Percentiles rank a stretch among this genome's conserved stretches.
Conservation (phyloP, 2,797 vertebrate species). For the Argya squamiceps region DNA sequence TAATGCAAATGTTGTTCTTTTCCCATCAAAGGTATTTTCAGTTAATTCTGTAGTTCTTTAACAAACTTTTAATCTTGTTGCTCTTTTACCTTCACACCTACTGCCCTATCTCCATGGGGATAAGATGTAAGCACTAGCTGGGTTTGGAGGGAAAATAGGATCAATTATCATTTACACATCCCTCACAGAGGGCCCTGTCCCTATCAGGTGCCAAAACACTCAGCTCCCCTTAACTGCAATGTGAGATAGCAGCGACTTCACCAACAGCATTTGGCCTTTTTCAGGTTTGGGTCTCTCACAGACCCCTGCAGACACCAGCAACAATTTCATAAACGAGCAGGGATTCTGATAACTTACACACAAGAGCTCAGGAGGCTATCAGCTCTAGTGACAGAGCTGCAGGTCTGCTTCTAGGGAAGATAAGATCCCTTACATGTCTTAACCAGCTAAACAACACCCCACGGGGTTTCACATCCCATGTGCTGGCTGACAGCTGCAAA, state of each 20-base stretch:
- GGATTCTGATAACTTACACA: not conserved
- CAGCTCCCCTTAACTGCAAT: not conserved
- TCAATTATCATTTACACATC: not conserved
- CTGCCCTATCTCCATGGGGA: not conserved
- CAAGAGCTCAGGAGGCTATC: not conserved
- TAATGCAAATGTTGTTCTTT: not conserved
- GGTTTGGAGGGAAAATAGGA: not conserved
- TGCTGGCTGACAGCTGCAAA: not conserved
- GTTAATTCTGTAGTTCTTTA: not conserved
- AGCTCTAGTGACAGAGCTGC: not conserved
- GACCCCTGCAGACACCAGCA: not conserved
- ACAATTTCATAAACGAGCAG: not conserved
- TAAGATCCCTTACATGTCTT: not conserved
- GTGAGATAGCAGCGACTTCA: rapidly evolving
- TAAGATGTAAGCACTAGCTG: not conserved
- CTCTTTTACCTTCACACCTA: not conserved
- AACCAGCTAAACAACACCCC: not conserved
- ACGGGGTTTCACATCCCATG: not conserved
- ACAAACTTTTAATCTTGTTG: not conserved
- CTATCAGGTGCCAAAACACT: not conserved
- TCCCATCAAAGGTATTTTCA: not conserved
- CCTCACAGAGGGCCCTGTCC: not conserved
- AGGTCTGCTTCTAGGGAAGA: not conserved
- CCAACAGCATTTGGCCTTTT: not conserved
- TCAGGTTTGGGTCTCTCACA: not conserved